Conservation (phyloP, 2,888 invertebrate species). For the Peribatodes rhomboidaria region DNA sequence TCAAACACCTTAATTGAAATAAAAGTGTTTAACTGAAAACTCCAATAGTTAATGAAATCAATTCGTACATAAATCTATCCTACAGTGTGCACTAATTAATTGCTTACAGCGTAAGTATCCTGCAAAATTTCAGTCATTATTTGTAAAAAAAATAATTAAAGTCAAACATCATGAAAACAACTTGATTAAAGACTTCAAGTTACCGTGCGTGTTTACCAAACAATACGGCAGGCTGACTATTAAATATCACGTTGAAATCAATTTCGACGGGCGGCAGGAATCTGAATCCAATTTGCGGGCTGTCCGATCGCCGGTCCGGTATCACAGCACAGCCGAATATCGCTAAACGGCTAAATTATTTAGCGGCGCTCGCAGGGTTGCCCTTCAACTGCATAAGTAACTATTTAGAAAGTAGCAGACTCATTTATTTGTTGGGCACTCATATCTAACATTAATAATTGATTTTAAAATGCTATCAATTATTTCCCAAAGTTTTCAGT, state of each 20-base stretch:
- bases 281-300: slow-evolving; percentile 86
- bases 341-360: slow-evolving; percentile 86
- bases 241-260: slow-evolving; percentile 84
- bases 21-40: no score
- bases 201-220: slow-evolving; percentile 46
- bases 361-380: slow-evolving; percentile 73
- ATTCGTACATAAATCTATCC: no score
- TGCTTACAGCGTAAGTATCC: no score
- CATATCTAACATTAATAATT: no score
- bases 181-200: slow-evolving; percentile 31
- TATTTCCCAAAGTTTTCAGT: no score
- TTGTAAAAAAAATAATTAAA: background rate
- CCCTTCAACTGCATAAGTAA: slow-evolving; percentile 26
- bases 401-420: no score
- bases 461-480: no score
- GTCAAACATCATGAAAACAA: background rate
- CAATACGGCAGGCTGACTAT: slow-evolving; percentile 68
- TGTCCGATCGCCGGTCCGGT: slow-evolving; percentile 81
- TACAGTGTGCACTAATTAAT: no score
- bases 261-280: slow-evolving; percentile 81
- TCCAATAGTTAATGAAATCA: no score
- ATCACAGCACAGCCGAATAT: slow-evolving; percentile 81
- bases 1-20: no score
- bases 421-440: no score
- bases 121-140: background rate